These are phyloP conservation scores for Strongylocentrotus purpuratus DNA, from an alignment of 35 echinoderm and acorn worm species.

Conservation along the genomic window DNA sequence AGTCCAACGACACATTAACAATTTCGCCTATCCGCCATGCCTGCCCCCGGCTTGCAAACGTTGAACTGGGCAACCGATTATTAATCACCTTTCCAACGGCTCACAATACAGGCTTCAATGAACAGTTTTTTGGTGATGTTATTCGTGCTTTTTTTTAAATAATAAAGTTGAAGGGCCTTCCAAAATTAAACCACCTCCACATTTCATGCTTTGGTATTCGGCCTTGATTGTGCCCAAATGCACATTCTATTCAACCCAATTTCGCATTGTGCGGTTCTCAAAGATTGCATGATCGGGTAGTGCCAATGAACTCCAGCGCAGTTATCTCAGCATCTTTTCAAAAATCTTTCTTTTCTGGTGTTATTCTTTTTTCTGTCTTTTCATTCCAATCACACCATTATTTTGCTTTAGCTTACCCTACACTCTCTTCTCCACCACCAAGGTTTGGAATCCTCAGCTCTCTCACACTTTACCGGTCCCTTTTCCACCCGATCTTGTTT, in stretches of 20 bases:
- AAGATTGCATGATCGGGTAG: background rate
- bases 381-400: background rate
- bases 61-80: background rate
- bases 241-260: conserved; percentile 1
- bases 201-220: background rate
- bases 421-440: too few relatives aligned
- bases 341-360: background rate
- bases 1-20: conserved; percentile 33
- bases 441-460: too few relatives aligned
- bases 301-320: conserved; percentile 23
- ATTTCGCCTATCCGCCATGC: background rate
- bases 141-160: background rate
- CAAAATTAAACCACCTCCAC: background rate
- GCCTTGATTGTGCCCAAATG: conserved; percentile 5
- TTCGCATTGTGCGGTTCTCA: background rate
- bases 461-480: too few relatives aligned
- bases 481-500: conserved; percentile 1
- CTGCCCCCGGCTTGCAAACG: background rate
- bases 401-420: background rate
- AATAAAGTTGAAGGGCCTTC: background rate
- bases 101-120: background rate
- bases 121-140: background rate
- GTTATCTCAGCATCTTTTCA: background rate
- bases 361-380: background rate
- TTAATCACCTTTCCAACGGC: background rate